Conservation (phyloP, 2,797 vertebrate genomes). For the Anguilla megastoma region DNA sequence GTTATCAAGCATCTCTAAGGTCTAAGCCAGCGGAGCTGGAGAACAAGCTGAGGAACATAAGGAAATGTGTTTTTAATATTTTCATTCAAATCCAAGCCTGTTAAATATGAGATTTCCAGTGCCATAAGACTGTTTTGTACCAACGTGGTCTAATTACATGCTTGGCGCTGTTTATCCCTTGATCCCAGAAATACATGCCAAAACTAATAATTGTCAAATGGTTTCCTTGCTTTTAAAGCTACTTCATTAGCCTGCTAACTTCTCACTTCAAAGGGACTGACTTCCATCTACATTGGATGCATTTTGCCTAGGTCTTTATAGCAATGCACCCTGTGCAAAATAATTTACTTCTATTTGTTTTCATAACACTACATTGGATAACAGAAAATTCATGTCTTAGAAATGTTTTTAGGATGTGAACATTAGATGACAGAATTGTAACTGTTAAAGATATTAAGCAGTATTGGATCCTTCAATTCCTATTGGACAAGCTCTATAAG, state of each 20-base stretch:
- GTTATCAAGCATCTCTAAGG: not conserved
- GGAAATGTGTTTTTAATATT: not conserved
- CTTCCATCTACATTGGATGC: not conserved
- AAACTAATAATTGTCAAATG: not conserved
- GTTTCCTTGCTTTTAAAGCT: not conserved
- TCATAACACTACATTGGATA: not conserved
- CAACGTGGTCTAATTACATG: not conserved
- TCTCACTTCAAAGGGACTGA: not conserved
- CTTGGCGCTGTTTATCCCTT: not conserved
- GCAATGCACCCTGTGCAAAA: not conserved
- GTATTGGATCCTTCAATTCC: not conserved
- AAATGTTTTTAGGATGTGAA: not conserved
- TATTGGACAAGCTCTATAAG: not conserved
- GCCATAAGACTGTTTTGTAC: not conserved
- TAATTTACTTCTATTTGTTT: not conserved
- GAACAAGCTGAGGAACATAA: not conserved
- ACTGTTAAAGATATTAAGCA: not conserved
- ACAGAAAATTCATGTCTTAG: not conserved
- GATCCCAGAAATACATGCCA: not conserved
- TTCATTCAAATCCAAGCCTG: not conserved
- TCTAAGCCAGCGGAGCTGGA: not conserved
- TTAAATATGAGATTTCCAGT: not conserved
- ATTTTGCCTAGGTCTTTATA: not conserved
- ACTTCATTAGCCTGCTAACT: not conserved
- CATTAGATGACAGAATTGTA: not conserved